Conservation (phyloP, 2,113 vertebrate genomes). For the Narcine bancroftii region DNA sequence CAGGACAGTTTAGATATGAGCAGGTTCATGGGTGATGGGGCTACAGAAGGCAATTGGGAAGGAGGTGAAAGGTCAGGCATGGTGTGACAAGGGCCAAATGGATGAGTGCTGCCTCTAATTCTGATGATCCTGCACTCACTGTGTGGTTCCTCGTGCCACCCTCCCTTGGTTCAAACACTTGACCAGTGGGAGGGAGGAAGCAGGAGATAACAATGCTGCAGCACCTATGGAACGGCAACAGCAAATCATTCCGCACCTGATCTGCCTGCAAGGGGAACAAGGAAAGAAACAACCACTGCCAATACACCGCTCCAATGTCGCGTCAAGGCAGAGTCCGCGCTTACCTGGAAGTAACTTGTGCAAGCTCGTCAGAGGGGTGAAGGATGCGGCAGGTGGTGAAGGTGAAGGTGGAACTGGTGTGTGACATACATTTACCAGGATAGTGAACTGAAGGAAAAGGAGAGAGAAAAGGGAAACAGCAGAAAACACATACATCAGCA, state of each 20-base stretch:
- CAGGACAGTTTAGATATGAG: neutral
- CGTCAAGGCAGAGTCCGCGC: conserved; percentile 27
- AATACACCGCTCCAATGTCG: neutral
- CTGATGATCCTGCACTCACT: no score
- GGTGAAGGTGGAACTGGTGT: conserved; percentile 95
- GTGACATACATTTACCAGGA: conserved; percentile 94
- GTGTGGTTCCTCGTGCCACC: neutral
- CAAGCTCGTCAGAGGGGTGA: conserved; percentile 91
- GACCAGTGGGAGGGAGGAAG: neutral
- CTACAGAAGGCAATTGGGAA: no score
- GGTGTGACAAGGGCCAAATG: no score
- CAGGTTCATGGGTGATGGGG: no score
- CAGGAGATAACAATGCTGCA: neutral
- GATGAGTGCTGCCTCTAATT: no score
- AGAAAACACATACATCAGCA: conserved; percentile 41
- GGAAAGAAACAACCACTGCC: neutral
- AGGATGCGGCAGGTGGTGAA: conserved; percentile 97
- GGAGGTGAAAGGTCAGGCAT: no score
- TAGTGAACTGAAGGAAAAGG: conserved; percentile 69
- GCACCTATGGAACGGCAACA: neutral
- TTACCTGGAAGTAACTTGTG: conserved; percentile 88
- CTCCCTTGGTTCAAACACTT: neutral
- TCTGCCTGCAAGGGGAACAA: neutral
- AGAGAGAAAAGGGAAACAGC: conserved; percentile 47
- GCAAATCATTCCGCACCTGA: neutral